These are phyloP conservation scores for Dendrocopos noguchii DNA, from an alignment of 2,113 vertebrate species.

Conservation along the genomic window DNA sequence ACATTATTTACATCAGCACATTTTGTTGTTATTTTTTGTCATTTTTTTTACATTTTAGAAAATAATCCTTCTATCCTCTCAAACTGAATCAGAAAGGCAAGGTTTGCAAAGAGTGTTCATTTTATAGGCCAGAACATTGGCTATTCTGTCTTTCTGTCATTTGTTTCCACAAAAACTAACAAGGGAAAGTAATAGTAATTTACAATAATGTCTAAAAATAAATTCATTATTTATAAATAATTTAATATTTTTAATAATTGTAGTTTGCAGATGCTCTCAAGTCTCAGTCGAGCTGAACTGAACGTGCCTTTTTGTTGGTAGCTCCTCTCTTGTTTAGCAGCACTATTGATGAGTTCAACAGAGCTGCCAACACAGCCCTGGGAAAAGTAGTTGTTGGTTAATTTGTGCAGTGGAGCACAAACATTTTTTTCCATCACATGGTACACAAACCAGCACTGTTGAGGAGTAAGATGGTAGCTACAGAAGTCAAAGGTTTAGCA, in stretches of 20 bases:
- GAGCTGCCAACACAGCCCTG: conserved; percentile 48
- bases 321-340: conserved; percentile 27
- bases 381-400: conserved; percentile 38
- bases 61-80: background rate
- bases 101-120: background rate
- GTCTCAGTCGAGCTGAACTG: background rate
- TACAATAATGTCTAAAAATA: background rate
- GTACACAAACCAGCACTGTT: background rate
- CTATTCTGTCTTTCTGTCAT: background rate
- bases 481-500: background rate
- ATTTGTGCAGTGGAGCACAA: conserved; percentile 62
- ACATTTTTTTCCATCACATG: conserved; percentile 43
- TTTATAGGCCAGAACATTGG: background rate
- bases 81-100: background rate
- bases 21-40: background rate
- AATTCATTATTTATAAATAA: background rate
- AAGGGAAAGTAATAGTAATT: background rate
- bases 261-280: background rate
- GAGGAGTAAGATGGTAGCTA: background rate
- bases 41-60: background rate
- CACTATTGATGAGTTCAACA: conserved; percentile 25
- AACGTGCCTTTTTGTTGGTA: background rate
- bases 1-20: background rate
- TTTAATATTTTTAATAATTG: background rate
- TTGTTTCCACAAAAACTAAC: background rate